Base-by-base conservation (phyloP, 2,888 invertebrate genomes). In the Oeneis ivallda region DNA sequence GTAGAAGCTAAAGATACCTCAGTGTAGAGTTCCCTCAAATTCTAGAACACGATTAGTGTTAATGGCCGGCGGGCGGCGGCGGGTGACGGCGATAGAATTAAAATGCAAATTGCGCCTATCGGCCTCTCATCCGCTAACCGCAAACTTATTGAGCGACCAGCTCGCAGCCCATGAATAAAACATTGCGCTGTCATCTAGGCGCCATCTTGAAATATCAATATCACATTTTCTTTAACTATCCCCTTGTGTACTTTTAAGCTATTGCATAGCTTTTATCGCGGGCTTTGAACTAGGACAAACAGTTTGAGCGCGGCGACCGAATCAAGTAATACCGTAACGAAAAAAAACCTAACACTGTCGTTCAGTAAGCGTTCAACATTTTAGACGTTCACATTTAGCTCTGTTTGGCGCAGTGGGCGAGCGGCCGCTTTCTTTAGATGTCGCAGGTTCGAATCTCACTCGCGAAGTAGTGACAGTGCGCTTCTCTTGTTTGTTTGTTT, bases 131-230 rank as follows among this genome's bases (percentile, higher is more conserved):
- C 68, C 67, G 64, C 58, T 66, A 67, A 58, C 67, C 70, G 65
- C 68, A 64, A 69, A 72, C 67, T 85, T 82, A 82, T 82, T 82
- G 81, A 78, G 75, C 77, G 78, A 74, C 78, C 76, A 83, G 85
- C 80, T 82, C 82, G 77, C 76, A 74, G 74, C 71, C 80, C 72
- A 83, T 88, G 88, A 87, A 88, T 88, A 84, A 88, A 80, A 83
- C 84, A 87, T 87, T 47, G 72, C 74, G 67, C 78, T 80, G 84
- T 82, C 87, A 86, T 85, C 83, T 80, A 80, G 84, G 77, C 79
- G 75, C 79, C 84, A 82, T 82, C 85, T 85, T 80, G 74, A 74
- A 76, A 78, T 83, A 85, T 83, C 69, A 72, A 72, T 71, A 71
- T 69, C 39, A 65, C 57, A 66, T 17, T 19, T 56, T 19, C 49